phyloP scores from a whole-genome alignment of 2,888 invertebrate species.

The Noctua fimbriata region DNA sequence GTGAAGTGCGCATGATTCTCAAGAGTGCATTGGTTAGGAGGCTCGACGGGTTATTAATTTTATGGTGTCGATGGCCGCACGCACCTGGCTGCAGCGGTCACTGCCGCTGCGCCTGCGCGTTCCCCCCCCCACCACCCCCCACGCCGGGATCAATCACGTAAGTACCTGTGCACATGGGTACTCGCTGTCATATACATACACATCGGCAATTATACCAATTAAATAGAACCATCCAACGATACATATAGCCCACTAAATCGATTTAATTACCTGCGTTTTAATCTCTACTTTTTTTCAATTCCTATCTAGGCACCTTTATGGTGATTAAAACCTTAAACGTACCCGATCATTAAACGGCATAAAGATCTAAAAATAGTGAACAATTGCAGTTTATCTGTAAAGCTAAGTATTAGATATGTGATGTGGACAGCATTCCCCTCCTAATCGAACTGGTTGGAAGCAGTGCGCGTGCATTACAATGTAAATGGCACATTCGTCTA shows the following conservation, averaged over 20 bases:
- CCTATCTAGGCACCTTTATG: neutral
- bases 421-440: constrained; percentile 86
- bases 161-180: constrained; percentile 64
- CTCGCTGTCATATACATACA: constrained; percentile 48
- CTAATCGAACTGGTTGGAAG: constrained; percentile 87
- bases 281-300: constrained; percentile 4
- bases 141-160: constrained; percentile 85
- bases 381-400: constrained; percentile 67
- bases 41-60: constrained; percentile 90
- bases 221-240: constrained; percentile 28
- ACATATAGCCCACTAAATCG: constrained; percentile 20
- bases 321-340: neutral
- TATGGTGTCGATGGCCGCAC: constrained; percentile 90
- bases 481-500: constrained; percentile 88
- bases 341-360: neutral
- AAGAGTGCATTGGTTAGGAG: constrained; percentile 87
- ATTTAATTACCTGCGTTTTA: constrained; percentile 22
- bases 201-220: constrained; percentile 39
- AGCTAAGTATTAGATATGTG: constrained; percentile 63
- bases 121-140: constrained; percentile 63
- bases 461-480: constrained; percentile 87
- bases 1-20: constrained; percentile 81
- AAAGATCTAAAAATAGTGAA: constrained; percentile 52
- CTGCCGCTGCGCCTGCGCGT: constrained; percentile 80
- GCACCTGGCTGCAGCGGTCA: constrained; percentile 89